A percentile compares a stretch with the other conserved stretches of the same genome.
Conservation (phyloP, 2,113 vertebrate species). For the Anhinga anhinga region DNA sequence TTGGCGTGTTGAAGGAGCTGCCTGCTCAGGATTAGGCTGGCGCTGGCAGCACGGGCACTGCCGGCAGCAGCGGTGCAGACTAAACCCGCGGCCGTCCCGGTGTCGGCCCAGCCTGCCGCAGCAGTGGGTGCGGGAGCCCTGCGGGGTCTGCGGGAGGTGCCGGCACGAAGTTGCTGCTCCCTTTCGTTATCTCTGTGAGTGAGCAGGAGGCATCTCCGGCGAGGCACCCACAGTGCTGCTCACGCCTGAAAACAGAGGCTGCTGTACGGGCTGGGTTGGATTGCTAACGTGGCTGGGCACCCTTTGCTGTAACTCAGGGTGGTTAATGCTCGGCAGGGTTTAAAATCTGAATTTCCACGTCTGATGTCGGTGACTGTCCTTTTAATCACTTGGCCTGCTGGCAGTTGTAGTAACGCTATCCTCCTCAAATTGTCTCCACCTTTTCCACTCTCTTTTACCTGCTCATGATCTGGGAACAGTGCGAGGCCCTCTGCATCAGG, state of each 20-base stretch:
- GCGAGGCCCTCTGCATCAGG: not conserved
- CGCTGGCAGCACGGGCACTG: not conserved
- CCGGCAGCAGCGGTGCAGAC: not conserved
- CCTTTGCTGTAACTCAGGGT: not conserved
- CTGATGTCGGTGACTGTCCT: not conserved
- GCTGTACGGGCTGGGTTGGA: not conserved
- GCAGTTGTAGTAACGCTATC: not conserved
- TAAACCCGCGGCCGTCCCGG: rapidly evolving
- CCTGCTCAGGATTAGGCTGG: not conserved
- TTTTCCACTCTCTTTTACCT: not conserved
- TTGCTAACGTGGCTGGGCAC: not conserved
- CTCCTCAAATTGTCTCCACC: not conserved
- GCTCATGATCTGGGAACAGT: not conserved
- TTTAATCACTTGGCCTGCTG: not conserved
- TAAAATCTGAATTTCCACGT: not conserved
- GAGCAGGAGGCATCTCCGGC: not conserved
- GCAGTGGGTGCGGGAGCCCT: not conserved
- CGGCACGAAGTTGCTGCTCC: not conserved
- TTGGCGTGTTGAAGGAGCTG: not conserved
- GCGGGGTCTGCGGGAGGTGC: not conserved
- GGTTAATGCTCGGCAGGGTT: not conserved
- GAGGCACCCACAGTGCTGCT: not conserved
- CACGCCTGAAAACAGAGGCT: rapidly evolving
- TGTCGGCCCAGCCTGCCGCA: not conserved
- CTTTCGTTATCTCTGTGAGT: not conserved